A percentile compares a stretch with the other conserved stretches of the same genome.
phyloP scores from a whole-genome alignment of 2,113 vertebrate species.

The Tragelaphus buxtoni region DNA sequence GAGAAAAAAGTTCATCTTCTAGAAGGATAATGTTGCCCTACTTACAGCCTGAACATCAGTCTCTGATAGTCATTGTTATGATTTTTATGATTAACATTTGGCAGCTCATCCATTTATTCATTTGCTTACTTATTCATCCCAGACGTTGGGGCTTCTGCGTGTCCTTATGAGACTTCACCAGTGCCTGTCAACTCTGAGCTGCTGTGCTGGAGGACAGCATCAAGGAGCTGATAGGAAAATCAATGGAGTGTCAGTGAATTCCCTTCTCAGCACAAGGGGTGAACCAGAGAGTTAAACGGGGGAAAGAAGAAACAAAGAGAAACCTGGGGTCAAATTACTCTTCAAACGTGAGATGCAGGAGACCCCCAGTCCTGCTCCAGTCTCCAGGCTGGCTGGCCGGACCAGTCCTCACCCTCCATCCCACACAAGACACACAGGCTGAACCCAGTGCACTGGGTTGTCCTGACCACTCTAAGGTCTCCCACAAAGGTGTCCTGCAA shows the following conservation, averaged over 20 bases:
- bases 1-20: neutral
- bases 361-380: neutral
- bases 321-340: neutral
- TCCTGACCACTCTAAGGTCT: neutral
- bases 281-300: neutral
- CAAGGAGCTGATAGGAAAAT: neutral
- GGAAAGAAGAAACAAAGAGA: neutral
- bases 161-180: neutral
- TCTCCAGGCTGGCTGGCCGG: neutral
- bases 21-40: neutral
- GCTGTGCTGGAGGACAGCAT: neutral
- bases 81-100: neutral
- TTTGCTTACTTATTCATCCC: slow-evolving; percentile 19
- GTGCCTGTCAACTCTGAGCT: neutral
- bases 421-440: neutral
- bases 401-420: neutral
- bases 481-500: neutral
- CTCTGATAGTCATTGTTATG: neutral
- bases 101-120: slow-evolving; percentile 24
- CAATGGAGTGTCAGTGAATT: neutral
- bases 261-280: neutral
- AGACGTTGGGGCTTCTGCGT: neutral
- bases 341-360: neutral
- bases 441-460: fast-evolving
- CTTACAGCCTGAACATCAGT: neutral